phyloP scores from a whole-genome alignment of 1,140 invertebrate species.

The Oedothorax gibbosus region DNA sequence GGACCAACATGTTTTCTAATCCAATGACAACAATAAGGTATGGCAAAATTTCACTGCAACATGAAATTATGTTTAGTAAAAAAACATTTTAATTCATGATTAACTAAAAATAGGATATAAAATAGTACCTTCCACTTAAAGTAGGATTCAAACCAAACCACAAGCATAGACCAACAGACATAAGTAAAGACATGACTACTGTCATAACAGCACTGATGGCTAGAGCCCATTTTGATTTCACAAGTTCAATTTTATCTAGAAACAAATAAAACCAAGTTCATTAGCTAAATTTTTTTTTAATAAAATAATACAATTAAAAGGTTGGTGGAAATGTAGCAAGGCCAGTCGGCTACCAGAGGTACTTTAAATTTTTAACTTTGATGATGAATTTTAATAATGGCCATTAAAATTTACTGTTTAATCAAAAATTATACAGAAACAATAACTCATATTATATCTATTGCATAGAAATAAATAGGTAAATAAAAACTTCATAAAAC shows the following conservation, averaged over 20 bases:
- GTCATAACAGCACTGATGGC: slow-evolving; percentile 90
- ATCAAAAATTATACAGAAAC: too few species aligned
- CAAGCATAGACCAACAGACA: slow-evolving; percentile 94
- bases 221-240: slow-evolving; percentile 91
- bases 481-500: too few species aligned
- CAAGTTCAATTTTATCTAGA: slow-evolving; percentile 80
- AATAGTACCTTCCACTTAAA: slow-evolving; percentile 69
- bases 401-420: too few species aligned
- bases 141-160: slow-evolving; percentile 81
- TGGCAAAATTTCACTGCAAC: slow-evolving; percentile 82
- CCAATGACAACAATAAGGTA: slow-evolving; percentile 95
- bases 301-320: neutral
- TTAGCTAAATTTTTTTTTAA: neutral
- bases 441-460: too few species aligned
- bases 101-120: slow-evolving; percentile 1
- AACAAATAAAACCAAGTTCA: slow-evolving; percentile 36
- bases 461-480: too few species aligned
- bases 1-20: slow-evolving; percentile 93
- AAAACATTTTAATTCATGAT: neutral
- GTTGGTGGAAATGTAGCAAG: too few species aligned
- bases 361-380: too few species aligned
- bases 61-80: slow-evolving; percentile 11
- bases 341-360: too few species aligned
- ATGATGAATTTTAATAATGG: too few species aligned
- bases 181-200: slow-evolving; percentile 87